A percentile compares a stretch with the other conserved stretches of the same genome.
Conservation (phyloP, 2,888 invertebrate species). For the Hyalella azteca region DNA sequence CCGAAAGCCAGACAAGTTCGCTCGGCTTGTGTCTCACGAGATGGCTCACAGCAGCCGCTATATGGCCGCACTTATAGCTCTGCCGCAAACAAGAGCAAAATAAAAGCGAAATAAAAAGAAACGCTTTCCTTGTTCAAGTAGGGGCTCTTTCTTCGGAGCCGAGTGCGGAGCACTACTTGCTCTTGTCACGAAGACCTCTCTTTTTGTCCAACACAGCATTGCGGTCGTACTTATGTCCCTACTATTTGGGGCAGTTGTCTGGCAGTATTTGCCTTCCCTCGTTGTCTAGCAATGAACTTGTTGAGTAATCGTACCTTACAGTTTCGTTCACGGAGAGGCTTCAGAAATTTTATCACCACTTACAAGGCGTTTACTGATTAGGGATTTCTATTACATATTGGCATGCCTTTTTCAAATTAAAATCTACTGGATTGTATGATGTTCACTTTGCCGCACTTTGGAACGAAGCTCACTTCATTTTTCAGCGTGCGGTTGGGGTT, state of each 20-base stretch:
- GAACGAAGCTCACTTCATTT: neutral
- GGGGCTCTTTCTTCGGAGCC: conserved; percentile 26
- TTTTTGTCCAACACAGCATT: neutral
- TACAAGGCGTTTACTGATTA: too few relatives aligned
- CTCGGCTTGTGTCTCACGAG: conserved; percentile 31
- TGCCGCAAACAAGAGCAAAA: conserved; percentile 37
- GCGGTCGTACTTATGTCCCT: too few relatives aligned
- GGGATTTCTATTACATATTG: too few relatives aligned
- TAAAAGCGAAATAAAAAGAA: conserved; percentile 38
- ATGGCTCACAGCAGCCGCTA: conserved; percentile 37
- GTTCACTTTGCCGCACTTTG: neutral
- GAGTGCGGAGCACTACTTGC: conserved; percentile 33
- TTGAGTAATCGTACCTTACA: too few relatives aligned
- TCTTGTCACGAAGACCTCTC: conserved; percentile 18
- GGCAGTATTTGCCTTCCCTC: too few relatives aligned
- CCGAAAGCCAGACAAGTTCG: conserved; percentile 36
- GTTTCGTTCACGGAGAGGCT: too few relatives aligned
- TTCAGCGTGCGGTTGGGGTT: neutral
- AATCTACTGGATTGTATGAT: too few relatives aligned
- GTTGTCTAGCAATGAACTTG: too few relatives aligned
- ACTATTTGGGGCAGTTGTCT: too few relatives aligned
- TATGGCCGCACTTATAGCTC: conserved; percentile 37
- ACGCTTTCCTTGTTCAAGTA: conserved; percentile 38
- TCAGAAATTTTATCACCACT: too few relatives aligned
- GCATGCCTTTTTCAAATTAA: too few relatives aligned